Conservation (phyloP, 2,113 vertebrate species). For the Elephas maximus region DNA sequence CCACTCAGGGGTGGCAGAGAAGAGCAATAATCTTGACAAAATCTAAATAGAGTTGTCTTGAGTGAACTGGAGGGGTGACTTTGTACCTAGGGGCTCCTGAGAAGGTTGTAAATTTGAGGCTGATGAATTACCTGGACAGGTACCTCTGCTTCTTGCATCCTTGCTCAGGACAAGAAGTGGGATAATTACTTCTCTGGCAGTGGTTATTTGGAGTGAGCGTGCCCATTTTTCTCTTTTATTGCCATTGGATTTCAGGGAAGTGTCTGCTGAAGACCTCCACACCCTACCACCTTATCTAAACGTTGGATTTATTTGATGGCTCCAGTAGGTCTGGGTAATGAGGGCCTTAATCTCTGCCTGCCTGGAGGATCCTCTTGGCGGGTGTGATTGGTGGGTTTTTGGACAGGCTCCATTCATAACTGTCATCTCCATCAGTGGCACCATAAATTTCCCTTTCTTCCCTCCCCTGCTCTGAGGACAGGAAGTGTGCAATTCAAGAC, state of each 20-base stretch:
- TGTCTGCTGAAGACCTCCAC: background rate
- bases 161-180: background rate
- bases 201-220: background rate
- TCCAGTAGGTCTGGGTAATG: background rate
- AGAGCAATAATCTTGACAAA: constrained; percentile 45
- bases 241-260: constrained; percentile 55
- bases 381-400: background rate
- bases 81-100: background rate
- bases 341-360: background rate
- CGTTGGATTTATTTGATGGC: constrained; percentile 43
- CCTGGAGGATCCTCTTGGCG: rapidly evolving
- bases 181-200: constrained; percentile 40
- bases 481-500: background rate
- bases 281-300: background rate
- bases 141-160: background rate
- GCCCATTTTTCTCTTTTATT: constrained; percentile 73
- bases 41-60: constrained; percentile 59
- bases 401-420: background rate
- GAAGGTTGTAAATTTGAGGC: constrained; percentile 14
- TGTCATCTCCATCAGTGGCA: background rate
- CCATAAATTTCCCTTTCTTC: background rate
- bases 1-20: background rate
- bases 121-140: constrained; percentile 57
- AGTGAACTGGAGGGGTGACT: constrained; percentile 28
- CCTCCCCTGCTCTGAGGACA: background rate